These are phyloP conservation scores for Triops longicaudatus DNA, from an alignment of 1,140 invertebrate species.

Conservation along the genomic window DNA sequence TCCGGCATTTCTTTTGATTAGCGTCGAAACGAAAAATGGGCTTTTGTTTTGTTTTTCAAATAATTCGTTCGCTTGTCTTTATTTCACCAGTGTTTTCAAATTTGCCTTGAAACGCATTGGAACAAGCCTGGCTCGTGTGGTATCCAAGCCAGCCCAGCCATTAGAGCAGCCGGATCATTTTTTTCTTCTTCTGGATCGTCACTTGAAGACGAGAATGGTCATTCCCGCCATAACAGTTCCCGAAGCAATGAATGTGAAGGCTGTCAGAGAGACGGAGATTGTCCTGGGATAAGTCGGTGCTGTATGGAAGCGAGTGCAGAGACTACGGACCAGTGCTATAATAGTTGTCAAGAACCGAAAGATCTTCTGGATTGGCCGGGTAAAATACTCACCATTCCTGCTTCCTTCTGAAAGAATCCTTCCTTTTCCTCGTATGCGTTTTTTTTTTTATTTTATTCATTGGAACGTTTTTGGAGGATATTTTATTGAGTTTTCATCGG, in stretches of 20 bases:
- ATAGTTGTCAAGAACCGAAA: background rate
- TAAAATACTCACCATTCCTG: background rate
- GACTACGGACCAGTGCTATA: background rate
- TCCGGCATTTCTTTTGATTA: no score
- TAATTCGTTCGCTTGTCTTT: background rate
- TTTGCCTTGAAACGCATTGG: slow-evolving; percentile 6
- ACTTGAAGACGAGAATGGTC: background rate
- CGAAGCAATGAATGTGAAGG: background rate
- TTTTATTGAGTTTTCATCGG: background rate
- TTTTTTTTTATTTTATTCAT: background rate
- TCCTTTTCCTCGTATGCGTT: background rate
- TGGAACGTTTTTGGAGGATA: no score
- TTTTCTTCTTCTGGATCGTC: background rate
- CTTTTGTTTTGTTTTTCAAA: background rate
- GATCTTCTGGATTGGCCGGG: slow-evolving; percentile 1
- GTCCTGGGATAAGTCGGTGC: slow-evolving; percentile 10
- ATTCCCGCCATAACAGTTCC: background rate
- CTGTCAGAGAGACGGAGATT: background rate
- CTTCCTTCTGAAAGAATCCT: background rate
- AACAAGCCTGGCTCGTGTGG: background rate
- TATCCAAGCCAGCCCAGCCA: background rate
- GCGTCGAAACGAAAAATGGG: no score
- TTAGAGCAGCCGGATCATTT: background rate
- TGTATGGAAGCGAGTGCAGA: background rate
- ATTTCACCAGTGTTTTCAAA: background rate